Evolutionary conservation across 2,888 invertebrate genomes (phyloP).

Genomic region (Subacronicta megacephala): DNA sequence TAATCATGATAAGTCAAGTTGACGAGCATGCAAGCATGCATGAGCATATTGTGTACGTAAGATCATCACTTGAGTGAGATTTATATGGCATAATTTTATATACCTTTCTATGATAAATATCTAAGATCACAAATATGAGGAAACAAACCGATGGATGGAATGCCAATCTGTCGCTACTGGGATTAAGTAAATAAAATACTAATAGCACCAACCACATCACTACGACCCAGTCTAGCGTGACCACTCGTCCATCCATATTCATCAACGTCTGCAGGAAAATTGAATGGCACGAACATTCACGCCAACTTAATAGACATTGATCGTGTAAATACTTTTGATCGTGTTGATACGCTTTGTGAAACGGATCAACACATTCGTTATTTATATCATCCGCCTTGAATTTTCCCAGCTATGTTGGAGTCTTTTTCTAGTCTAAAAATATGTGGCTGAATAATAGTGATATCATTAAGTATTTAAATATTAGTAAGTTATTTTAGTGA

Average conservation of each 20-base stretch:
- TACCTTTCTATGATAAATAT: too few relatives aligned
- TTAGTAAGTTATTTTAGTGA: too few relatives aligned
- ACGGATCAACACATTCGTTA: not conserved
- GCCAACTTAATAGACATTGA: conserved; percentile 23
- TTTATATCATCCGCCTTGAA: too few relatives aligned
- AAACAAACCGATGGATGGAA: conserved; percentile 32
- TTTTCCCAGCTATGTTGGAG: too few relatives aligned
- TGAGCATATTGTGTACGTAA: too few relatives aligned
- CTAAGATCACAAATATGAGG: conserved; percentile 15
- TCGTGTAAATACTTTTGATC: conserved; percentile 27
- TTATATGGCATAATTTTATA: too few relatives aligned
- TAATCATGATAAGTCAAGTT: too few relatives aligned
- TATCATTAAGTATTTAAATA: too few relatives aligned
- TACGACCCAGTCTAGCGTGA: conserved; percentile 26
- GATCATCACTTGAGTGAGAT: too few relatives aligned
- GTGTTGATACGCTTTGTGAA: not conserved
- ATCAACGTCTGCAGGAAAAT: conserved; percentile 40
- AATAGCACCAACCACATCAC: conserved; percentile 38
- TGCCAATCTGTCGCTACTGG: conserved; percentile 28
- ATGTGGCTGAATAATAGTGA: too few relatives aligned
- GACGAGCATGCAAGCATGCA: too few relatives aligned
- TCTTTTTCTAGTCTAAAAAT: too few relatives aligned
- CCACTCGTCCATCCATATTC: conserved; percentile 40
- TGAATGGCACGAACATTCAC: conserved; percentile 41
- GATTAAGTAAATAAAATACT: conserved; percentile 37